These are phyloP conservation scores for Eudyptes chrysolophus DNA, from an alignment of 2,113 vertebrate genomes.

Conservation along the genomic window DNA sequence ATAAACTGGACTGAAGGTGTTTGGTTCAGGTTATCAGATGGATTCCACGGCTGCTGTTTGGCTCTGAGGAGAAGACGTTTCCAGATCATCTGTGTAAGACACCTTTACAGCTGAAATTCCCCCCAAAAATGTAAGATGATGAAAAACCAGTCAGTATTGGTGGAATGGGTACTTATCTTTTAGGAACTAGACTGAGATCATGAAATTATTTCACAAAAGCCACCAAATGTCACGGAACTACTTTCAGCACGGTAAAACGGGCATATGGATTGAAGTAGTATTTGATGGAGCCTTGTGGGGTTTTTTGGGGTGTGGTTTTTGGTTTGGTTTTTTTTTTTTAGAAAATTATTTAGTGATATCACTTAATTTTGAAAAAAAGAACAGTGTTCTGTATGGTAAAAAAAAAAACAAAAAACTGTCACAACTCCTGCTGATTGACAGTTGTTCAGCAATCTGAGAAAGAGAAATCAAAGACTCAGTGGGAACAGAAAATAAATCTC, in stretches of 20 bases:
- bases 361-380: background rate
- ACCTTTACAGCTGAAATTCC: background rate
- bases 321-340: background rate
- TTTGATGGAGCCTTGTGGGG: background rate
- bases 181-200: background rate
- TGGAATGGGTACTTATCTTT: background rate
- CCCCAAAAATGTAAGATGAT: background rate
- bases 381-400: background rate
- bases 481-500: background rate
- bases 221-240: background rate
- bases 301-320: background rate
- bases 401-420: background rate
- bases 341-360: background rate
- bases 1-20: background rate
- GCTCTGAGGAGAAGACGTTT: background rate
- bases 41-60: background rate
- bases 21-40: background rate
- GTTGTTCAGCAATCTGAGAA: background rate
- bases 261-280: fast-evolving
- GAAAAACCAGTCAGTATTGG: background rate
- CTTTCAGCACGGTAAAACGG: background rate
- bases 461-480: background rate
- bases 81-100: background rate
- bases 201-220: background rate
- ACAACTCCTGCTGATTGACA: background rate